Percentiles rank a stretch among this genome's conserved stretches.
Evolutionary conservation across 1,140 invertebrate species (phyloP).

Genomic region (Macrobrachium nipponense): DNA sequence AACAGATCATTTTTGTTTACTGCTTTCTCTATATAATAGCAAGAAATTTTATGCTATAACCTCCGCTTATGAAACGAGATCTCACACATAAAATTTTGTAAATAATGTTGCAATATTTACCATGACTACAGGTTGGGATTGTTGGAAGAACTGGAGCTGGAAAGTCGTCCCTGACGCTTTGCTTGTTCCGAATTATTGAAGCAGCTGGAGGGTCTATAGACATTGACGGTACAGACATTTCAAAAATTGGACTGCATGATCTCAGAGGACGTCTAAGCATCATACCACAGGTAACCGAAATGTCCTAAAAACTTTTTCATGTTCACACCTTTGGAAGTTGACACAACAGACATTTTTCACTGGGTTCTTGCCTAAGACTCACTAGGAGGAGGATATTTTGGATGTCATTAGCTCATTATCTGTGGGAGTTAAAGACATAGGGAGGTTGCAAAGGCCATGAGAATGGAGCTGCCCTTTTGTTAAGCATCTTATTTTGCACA

Average conservation of each 20-base stretch:
- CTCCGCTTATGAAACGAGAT: too few relatives aligned
- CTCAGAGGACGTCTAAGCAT: constrained; percentile 44
- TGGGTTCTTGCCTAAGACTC: not conserved
- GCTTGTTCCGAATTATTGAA: constrained; percentile 77
- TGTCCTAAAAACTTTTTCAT: not conserved
- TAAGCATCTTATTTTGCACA: too few relatives aligned
- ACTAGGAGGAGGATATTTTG: too few relatives aligned
- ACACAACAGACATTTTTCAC: not conserved
- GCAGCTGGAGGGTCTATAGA: constrained; percentile 31
- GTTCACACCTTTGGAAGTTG: too few relatives aligned
- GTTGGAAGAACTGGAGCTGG: constrained; percentile 88
- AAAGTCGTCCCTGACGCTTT: constrained; percentile 85
- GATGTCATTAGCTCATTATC: too few relatives aligned
- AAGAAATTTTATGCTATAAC: not conserved
- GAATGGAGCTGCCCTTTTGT: too few relatives aligned
- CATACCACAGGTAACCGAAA: constrained; percentile 45
- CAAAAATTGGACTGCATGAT: constrained; percentile 49
- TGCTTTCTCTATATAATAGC: not conserved
- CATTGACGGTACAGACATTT: constrained; percentile 45
- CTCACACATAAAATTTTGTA: too few relatives aligned
- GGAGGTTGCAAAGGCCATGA: too few relatives aligned
- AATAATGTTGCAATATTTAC: too few relatives aligned
- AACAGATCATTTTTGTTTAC: not conserved
- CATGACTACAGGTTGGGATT: constrained; percentile 75
- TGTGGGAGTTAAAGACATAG: too few relatives aligned